These are phyloP conservation scores for Periphyllus acericola DNA, from an alignment of 2,888 invertebrate genomes.

Conservation along the genomic window DNA sequence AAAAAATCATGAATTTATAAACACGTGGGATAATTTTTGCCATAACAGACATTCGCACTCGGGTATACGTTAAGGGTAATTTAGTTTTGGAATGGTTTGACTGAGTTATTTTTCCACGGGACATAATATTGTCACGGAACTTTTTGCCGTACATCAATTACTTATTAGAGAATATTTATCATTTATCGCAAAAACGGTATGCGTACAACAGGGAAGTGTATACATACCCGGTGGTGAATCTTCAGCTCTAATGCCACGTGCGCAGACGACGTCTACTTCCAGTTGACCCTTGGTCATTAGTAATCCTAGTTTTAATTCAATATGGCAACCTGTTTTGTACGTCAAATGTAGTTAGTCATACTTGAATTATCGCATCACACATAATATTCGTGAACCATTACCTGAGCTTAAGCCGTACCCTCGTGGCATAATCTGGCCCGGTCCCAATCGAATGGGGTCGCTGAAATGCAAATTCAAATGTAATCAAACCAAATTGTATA, in stretches of 20 bases:
- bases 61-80: too few relatives aligned
- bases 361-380: background rate
- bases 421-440: conserved; percentile 83
- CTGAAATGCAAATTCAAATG: conserved; percentile 16
- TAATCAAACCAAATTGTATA: background rate
- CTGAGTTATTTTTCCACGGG: too few relatives aligned
- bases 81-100: too few relatives aligned
- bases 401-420: conserved; percentile 74
- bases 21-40: too few relatives aligned
- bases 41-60: too few relatives aligned
- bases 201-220: too few relatives aligned
- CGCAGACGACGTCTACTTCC: conserved; percentile 85
- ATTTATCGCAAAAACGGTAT: too few relatives aligned
- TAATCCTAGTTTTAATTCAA: conserved; percentile 88
- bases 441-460: conserved; percentile 72
- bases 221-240: conserved; percentile 74
- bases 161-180: too few relatives aligned
- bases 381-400: conserved; percentile 54
- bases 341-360: background rate
- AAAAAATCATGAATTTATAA: too few relatives aligned
- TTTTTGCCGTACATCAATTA: too few relatives aligned
- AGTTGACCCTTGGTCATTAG: conserved; percentile 91
- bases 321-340: conserved; percentile 72
- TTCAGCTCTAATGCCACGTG: conserved; percentile 76
- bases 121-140: too few relatives aligned